A percentile compares a stretch with the other conserved stretches of the same genome.
Conservation (phyloP, 1,140 invertebrate genomes). For the Mizuhopecten yessoensis region DNA sequence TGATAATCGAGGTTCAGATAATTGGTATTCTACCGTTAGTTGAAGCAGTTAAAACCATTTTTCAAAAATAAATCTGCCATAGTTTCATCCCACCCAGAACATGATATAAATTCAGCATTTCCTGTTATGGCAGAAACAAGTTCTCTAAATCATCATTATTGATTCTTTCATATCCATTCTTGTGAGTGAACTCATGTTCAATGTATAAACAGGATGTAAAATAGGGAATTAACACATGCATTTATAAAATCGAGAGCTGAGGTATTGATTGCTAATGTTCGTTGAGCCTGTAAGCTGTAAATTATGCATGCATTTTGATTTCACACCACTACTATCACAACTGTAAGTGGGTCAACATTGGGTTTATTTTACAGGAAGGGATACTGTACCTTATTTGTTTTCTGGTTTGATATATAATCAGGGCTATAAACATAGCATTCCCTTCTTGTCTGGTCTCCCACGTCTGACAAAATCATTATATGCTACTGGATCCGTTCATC, state of each 20-base stretch:
- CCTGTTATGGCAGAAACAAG: too few species aligned
- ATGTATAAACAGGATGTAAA: neutral
- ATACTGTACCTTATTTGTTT: neutral
- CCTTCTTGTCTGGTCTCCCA: neutral
- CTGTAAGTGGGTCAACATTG: neutral
- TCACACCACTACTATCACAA: neutral
- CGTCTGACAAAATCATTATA: constrained; percentile 21
- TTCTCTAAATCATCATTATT: too few species aligned
- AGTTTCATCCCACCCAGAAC: too few species aligned
- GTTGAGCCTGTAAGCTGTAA: constrained; percentile 24
- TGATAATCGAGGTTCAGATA: too few species aligned
- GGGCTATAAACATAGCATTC: neutral
- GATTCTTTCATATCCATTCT: too few species aligned
- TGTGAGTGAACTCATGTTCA: too few species aligned
- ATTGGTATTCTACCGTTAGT: too few species aligned
- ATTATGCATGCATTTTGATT: constrained; percentile 26
- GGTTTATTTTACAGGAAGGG: too few species aligned
- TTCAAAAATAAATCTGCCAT: too few species aligned
- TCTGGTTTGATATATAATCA: neutral
- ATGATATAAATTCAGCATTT: too few species aligned
- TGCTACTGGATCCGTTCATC: constrained; percentile 18
- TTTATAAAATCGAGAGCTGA: neutral
- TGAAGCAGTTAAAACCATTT: too few species aligned
- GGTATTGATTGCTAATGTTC: neutral
- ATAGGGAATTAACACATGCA: neutral